These are phyloP conservation scores for Cheilinus undulatus DNA, from an alignment of 2,113 vertebrate species.

Conservation along the genomic window DNA sequence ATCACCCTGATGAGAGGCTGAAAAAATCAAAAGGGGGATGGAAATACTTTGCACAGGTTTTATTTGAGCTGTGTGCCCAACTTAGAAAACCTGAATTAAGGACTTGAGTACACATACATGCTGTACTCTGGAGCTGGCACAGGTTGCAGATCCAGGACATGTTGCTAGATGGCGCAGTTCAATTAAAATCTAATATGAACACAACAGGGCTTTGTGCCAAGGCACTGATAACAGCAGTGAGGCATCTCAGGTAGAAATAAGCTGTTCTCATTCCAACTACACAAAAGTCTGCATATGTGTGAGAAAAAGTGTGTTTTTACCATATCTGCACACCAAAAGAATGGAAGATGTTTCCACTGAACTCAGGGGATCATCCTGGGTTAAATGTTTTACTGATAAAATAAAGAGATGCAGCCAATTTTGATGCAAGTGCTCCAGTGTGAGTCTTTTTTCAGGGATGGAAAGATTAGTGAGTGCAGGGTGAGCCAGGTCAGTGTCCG, in stretches of 20 bases:
- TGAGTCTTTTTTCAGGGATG: constrained; percentile 9
- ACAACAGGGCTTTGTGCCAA: constrained; percentile 43
- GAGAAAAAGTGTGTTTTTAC: background rate
- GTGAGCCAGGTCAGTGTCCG: constrained; percentile 36
- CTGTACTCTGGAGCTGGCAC: background rate
- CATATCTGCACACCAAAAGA: background rate
- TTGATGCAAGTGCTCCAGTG: background rate
- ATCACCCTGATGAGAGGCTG: constrained; percentile 61
- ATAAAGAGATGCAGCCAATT: constrained; percentile 17
- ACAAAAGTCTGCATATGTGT: constrained; percentile 17
- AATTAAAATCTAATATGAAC: constrained; percentile 49
- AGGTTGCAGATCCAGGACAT: constrained; percentile 10
- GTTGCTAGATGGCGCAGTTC: constrained; percentile 69
- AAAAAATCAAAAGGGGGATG: constrained; percentile 33
- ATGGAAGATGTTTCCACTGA: constrained; percentile 25
- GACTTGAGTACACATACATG: background rate
- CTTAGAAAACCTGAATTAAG: constrained; percentile 16
- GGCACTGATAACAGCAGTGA: constrained; percentile 29
- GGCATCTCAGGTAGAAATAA: constrained; percentile 50
- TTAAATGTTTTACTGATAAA: constrained; percentile 5
- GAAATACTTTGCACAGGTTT: constrained; percentile 21
- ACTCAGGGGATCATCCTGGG: constrained; percentile 16
- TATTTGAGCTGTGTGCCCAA: background rate
- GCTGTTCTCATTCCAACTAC: constrained; percentile 30
- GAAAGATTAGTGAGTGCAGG: constrained; percentile 28